Base-by-base conservation (phyloP, 1,140 invertebrate species). In the Catajapyx aquilonaris region DNA sequence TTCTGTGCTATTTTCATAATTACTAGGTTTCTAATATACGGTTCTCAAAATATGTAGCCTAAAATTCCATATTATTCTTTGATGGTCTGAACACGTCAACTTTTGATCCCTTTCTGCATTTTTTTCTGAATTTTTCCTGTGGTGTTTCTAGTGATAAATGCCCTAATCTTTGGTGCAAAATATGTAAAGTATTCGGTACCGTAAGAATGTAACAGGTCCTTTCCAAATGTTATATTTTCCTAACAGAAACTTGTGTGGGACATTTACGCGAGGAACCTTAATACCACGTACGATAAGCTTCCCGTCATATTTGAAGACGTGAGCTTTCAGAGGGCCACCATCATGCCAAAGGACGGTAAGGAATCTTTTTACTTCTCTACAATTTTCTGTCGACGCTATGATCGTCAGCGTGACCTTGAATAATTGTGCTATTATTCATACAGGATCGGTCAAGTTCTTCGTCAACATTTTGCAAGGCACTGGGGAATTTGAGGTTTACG, bases 221-320 rank as follows among this genome's bases (percentile, higher is more conserved):
- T 5, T 5, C 19, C 5, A 36, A 36, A 9, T 9, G 5, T 23
- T 21, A 23, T 13, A 15, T n/a, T 21, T 37, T 37, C n/a, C 4
- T 17, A 10, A 37, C 20, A 25, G 45, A 54, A 48, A 5, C 44
- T 73, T 20, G 68, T 63, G 1, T 73, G 71, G 71, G 60, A 60
- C 47, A 58, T 66, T 15, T 47, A 73, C 31, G 67, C 68, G n/a
- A 63, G 61, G 48, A 41, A 61, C 30, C 53, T 53, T 41, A 56
- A 56, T 11, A 44, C 57, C 19, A 52, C 55, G 19, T 63, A 52
- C 45, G 55, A 63, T 35, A 52, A 67, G 38, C 52, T 65, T 18
- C 56, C 64, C 9, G 62, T 73, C 3, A 48, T 56, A 15, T 66
- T 73, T 49, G 59, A 68, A 42, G 58, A 73, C 52, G 59, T 73